A percentile compares a stretch with the other conserved stretches of the same genome.
phyloP scores from a whole-genome alignment of 2,888 invertebrate species.

The Acanthosoma haemorrhoidale region DNA sequence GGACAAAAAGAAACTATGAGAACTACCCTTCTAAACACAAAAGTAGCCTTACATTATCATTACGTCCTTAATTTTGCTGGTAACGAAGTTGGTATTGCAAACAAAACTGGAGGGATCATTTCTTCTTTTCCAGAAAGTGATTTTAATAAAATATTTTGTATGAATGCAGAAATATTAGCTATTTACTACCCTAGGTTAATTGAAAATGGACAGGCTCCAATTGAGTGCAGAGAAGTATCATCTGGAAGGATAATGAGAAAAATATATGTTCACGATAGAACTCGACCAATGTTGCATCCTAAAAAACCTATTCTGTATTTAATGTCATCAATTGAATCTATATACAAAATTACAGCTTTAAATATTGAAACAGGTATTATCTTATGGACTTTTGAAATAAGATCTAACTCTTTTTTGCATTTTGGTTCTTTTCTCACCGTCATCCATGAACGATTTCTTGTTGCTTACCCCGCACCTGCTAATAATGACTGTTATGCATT shows the following conservation, averaged over 20 bases:
- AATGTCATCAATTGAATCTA: not conserved
- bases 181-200: not conserved
- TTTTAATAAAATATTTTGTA: not conserved
- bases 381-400: conserved; percentile 2
- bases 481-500: conserved; percentile 11
- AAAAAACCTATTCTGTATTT: not conserved
- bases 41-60: not conserved
- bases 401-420: not conserved
- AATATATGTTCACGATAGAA: not conserved
- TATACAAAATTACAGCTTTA: not conserved
- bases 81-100: not conserved
- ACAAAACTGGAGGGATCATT: not conserved
- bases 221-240: not conserved
- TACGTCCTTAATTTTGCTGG: not conserved
- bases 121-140: not conserved
- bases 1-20: not conserved
- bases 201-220: not conserved
- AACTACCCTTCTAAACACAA: not conserved
- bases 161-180: not conserved
- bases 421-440: not conserved
- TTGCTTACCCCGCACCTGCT: conserved; percentile 9
- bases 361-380: not conserved
- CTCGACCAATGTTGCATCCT: conserved; percentile 1
- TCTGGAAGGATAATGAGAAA: not conserved
- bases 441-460: not conserved